A percentile compares a stretch with the other conserved stretches of the same genome.
Conservation (phyloP, 2,888 invertebrate species). For the Xestia xanthographa region DNA sequence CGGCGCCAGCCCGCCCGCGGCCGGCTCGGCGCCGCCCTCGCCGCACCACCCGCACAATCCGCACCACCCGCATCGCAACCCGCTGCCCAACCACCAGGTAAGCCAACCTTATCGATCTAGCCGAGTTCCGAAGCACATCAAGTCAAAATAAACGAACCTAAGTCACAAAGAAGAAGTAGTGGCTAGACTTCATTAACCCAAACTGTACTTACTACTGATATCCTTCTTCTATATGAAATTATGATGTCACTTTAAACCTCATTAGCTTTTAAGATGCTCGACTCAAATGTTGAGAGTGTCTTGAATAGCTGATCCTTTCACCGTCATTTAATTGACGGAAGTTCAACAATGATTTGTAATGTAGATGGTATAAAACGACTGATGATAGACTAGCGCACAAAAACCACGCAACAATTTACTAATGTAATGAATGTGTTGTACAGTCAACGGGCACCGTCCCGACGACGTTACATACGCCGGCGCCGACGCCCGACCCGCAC, state of each 20-base stretch:
- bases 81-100: slow-evolving; percentile 77
- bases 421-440: not conserved
- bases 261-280: not conserved
- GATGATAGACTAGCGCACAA: not conserved
- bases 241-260: not conserved
- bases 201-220: not conserved
- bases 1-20: slow-evolving; percentile 86
- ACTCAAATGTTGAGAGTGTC: not conserved
- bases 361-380: not conserved
- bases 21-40: slow-evolving; percentile 83
- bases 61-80: slow-evolving; percentile 46
- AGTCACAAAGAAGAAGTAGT: not conserved
- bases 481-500: slow-evolving; percentile 88
- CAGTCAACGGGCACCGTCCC: slow-evolving; percentile 76
- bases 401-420: not conserved
- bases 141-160: not conserved
- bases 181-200: not conserved
- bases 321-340: not conserved
- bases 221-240: too few species aligned
- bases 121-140: not conserved
- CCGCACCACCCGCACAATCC: slow-evolving; percentile 72
- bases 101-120: not conserved
- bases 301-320: not conserved
- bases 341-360: not conserved
- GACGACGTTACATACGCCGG: slow-evolving; percentile 88